phyloP scores from a whole-genome alignment of 2,888 invertebrate genomes.

The Bembecia ichneumoniformis region DNA sequence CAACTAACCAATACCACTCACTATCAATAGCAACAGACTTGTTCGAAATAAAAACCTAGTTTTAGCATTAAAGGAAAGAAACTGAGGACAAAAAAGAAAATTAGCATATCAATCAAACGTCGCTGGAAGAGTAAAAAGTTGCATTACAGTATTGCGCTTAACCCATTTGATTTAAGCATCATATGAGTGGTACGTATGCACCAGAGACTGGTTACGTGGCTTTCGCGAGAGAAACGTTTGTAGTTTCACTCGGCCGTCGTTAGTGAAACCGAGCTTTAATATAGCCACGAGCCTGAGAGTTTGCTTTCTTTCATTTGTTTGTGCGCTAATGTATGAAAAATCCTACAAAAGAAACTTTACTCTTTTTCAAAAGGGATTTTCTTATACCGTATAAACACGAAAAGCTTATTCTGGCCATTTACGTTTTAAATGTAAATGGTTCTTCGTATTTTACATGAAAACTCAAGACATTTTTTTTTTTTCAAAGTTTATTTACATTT shows the following conservation, averaged over 20 bases:
- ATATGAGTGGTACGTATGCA: constrained; percentile 6
- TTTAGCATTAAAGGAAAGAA: too few relatives aligned
- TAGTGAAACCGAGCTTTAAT: constrained; percentile 44
- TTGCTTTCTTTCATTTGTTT: constrained; percentile 12
- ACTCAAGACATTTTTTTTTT: too few relatives aligned
- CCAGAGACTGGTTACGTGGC: constrained; percentile 42
- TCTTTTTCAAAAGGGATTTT: background rate
- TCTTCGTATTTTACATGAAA: too few relatives aligned
- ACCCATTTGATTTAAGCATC: background rate
- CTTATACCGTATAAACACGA: background rate
- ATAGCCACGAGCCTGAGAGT: constrained; percentile 9
- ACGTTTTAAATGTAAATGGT: background rate
- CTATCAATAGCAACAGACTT: constrained; percentile 53
- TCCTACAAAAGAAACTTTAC: constrained; percentile 3
- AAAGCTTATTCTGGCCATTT: background rate
- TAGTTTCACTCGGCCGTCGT: constrained; percentile 47
- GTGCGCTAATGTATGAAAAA: constrained; percentile 3
- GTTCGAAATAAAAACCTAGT: too few relatives aligned
- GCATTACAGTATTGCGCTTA: background rate
- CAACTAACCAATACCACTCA: constrained; percentile 40
- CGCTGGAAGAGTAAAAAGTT: too few relatives aligned
- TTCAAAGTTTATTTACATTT: too few relatives aligned
- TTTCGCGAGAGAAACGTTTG: constrained; percentile 57
- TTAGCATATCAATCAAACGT: too few relatives aligned
- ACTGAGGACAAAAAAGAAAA: too few relatives aligned